Base-by-base conservation (phyloP, 1,140 invertebrate species). In the Goniozus legneri region DNA sequence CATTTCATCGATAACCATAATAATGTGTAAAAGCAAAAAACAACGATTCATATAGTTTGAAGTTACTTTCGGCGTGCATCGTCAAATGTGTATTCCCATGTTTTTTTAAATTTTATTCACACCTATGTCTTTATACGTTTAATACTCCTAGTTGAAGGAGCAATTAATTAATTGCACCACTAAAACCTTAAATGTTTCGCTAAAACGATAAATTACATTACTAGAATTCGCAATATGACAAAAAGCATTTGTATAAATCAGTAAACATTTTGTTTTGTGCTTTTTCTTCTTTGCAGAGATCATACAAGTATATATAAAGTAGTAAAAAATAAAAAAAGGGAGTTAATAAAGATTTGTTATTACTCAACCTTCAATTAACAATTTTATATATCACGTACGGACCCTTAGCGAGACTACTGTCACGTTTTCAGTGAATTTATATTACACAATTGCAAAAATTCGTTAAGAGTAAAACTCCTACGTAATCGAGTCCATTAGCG, bases 201-300 rank as follows among this genome's bases (percentile, higher is more conserved):
- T 50, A 54, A 58, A 44, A 58, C 45, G 35, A 33, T 55, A 51
- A 54, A 58, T 69, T 67, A 64, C 54, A 47, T 61, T 52, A 59
- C 64, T 71, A 72, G 44, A 48, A 60, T n/a, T 69, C 58, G 59
- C 60, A 59, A n/a, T 69, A 69, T 64, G 58, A 69, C 64, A 64
- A 63, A n/a, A 69, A 71, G 65, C 67, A 69, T 72, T n/a, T n/a
- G 65, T 73, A 65, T 65, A 70, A 73, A 73, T 71, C 64, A 70
- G 60, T 71, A 70, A 66, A 67, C 58, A 51, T 67, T 67, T 70
- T 58, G 50, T 73, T 74, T 76, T 76, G 68, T 74, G 71, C 71
- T 72, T 73, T 60, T 71, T 64, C n/a, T n/a, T n/a, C n/a, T n/a
- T n/a, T n/a, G n/a, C n/a, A 75, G 69, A 75, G 73, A 75, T 74